Evolutionary conservation across 1,140 invertebrate genomes (phyloP), one percentile per base, ranked within the genome.

Genomic region (Orchesella cincta): DNA sequence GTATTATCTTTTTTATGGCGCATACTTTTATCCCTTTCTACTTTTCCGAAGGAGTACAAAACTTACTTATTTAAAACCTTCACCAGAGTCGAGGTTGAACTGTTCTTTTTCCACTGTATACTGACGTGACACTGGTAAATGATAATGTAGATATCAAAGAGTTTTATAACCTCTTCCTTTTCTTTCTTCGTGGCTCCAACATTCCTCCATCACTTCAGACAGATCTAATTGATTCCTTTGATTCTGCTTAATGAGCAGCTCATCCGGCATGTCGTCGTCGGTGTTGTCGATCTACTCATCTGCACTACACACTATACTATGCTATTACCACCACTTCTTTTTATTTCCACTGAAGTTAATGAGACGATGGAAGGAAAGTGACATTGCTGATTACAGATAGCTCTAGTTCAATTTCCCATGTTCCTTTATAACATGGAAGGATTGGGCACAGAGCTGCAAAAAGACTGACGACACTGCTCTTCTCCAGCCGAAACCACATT

Each of bases 201-300:
- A n/a, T n/a, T n/a, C n/a, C 39, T 8, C 18, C 39, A 18, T 46
- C 39, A 46, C 18, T 46, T 46, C 39, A 18, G 39, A 46, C 31
- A 1, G n/a, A 67, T 67, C 62, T 67, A 67, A 67, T 67, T 67
- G 62, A 67, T 67, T 67, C 31, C 62, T 67, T 67, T 29, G 62
- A 67, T 67, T 67, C 62, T 67, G 62, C 31, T 33, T 67, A 67
- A 67, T 67, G 62, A 67, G 31, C 62, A 67, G 62, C 26, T 67
- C 62, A 67, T 67, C 62, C 62, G 31, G 31, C 31, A 31, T 67
- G 31, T 33, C 31, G 52, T 57, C 52, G 52, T 57, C n/a, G n/a
- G n/a, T 26, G 3, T 57, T 57, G 52, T 57, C 52, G 52, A 57
- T 14, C 52, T 57, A n/a, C 52, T 57, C 52, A 57, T 57, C 52